Conservation (phyloP, 2,888 invertebrate genomes). For the Amphimallon solstitiale region DNA sequence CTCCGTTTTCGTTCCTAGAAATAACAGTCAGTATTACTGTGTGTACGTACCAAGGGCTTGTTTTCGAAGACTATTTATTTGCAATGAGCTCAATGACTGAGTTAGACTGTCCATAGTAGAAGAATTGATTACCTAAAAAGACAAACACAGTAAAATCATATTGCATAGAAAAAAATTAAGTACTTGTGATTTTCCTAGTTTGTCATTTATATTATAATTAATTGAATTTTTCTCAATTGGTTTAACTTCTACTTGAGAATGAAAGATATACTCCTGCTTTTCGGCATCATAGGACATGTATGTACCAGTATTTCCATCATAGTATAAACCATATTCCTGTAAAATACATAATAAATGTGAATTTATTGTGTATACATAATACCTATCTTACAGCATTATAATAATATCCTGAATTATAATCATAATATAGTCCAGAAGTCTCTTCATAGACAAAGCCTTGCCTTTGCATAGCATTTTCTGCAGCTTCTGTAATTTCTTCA, state of each 20-base stretch:
- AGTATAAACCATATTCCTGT: constrained; percentile 87
- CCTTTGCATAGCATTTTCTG: constrained; percentile 77
- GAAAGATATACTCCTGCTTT: constrained; percentile 79
- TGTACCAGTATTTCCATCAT: constrained; percentile 85
- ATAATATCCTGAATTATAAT: constrained; percentile 89
- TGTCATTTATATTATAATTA: constrained; percentile 45
- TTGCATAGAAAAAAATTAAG: constrained; percentile 9
- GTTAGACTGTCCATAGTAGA: constrained; percentile 60
- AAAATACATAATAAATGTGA: constrained; percentile 48
- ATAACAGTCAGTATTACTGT: constrained; percentile 57
- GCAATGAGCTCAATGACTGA: constrained; percentile 60
- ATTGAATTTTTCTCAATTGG: constrained; percentile 15
- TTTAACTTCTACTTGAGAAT: constrained; percentile 75
- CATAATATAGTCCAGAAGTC: constrained; percentile 88
- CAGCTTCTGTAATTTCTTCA: constrained; percentile 81
- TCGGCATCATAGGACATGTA: constrained; percentile 86
- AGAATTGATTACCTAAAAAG: constrained; percentile 61
- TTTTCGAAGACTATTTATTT: constrained; percentile 66
- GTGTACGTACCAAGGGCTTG: constrained; percentile 67
- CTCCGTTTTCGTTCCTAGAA: constrained; percentile 58
- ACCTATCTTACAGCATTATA: constrained; percentile 80
- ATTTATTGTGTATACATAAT: not conserved
- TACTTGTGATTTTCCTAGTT: constrained; percentile 48
- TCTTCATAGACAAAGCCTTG: constrained; percentile 88
- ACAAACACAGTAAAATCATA: constrained; percentile 37